Conservation (phyloP, 2,797 vertebrate species). For the Crenichthys baileyi region DNA sequence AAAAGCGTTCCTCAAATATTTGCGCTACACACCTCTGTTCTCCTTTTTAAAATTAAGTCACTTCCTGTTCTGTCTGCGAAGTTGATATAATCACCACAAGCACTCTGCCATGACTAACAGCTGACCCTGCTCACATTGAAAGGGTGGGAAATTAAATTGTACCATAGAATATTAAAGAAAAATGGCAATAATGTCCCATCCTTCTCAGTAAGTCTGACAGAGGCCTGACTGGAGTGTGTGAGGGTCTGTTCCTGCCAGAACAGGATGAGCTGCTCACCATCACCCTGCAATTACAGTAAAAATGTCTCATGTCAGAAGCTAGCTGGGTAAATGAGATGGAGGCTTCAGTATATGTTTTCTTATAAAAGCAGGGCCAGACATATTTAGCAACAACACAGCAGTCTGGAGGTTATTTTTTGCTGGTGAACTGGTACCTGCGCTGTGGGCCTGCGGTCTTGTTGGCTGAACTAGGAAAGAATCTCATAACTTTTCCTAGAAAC, state of each 20-base stretch:
- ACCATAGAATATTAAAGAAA: background rate
- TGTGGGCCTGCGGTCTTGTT: constrained; percentile 20
- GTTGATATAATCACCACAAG: too few relatives aligned
- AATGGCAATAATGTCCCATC: constrained; percentile 25
- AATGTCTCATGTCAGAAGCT: constrained; percentile 54
- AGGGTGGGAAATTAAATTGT: background rate
- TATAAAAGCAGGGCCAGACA: constrained; percentile 33
- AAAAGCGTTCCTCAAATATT: too few relatives aligned
- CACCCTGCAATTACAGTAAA: constrained; percentile 59
- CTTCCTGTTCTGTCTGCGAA: too few relatives aligned
- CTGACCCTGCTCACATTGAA: background rate
- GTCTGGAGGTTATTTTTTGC: constrained; percentile 11
- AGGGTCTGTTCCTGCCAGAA: constrained; percentile 50
- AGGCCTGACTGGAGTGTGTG: constrained; percentile 49
- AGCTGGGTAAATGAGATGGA: constrained; percentile 53
- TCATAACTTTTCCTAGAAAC: constrained; percentile 72
- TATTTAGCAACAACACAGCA: constrained; percentile 14
- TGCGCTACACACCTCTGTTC: too few relatives aligned
- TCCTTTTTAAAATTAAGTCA: too few relatives aligned
- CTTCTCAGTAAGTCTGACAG: constrained; percentile 43
- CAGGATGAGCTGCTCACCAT: constrained; percentile 64
- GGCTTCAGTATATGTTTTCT: constrained; percentile 34
- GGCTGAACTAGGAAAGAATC: constrained; percentile 48
- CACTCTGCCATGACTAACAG: too few relatives aligned
- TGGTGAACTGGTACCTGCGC: constrained; percentile 33